A percentile compares a stretch with the other conserved stretches of the same genome.
Conservation (phyloP, 1,140 invertebrate species). For the Charaxes varanes region DNA sequence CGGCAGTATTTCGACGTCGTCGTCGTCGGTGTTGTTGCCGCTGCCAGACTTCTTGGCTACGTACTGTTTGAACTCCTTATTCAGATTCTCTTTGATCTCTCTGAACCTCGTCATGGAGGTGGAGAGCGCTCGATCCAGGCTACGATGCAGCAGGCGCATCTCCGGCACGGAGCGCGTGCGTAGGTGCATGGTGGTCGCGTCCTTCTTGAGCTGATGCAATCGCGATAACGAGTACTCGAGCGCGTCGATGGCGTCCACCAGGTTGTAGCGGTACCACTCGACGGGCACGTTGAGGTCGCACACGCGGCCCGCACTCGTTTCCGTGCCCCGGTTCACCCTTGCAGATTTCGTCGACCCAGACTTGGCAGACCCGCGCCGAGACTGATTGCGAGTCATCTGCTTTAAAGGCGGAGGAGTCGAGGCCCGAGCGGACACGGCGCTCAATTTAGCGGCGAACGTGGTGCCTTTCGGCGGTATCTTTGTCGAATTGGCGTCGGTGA, state of each 20-base stretch:
- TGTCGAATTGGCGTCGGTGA: constrained; percentile 33
- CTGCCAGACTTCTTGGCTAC: constrained; percentile 38
- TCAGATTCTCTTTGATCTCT: constrained; percentile 61
- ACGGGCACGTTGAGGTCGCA: constrained; percentile 50
- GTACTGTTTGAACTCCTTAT: constrained; percentile 62
- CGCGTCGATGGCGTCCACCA: constrained; percentile 63
- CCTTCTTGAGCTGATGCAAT: constrained; percentile 58
- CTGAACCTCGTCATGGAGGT: constrained; percentile 53
- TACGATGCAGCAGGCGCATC: constrained; percentile 57
- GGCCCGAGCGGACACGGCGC: constrained; percentile 28
- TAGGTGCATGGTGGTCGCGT: constrained; percentile 46
- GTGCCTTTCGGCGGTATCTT: constrained; percentile 33
- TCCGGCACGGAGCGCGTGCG: constrained; percentile 49
- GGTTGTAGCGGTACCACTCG: constrained; percentile 69
- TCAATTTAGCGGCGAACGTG: constrained; percentile 50
- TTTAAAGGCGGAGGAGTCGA: constrained; percentile 17
- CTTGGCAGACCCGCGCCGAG: constrained; percentile 21
- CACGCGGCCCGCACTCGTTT: constrained; percentile 26
- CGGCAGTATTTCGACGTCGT: constrained; percentile 66
- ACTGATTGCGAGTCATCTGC: constrained; percentile 5
- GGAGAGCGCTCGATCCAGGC: constrained; percentile 48
- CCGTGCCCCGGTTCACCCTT: constrained; percentile 19
- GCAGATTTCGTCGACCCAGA: constrained; percentile 21
- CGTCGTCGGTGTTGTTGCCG: constrained; percentile 30
- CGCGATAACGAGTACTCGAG: constrained; percentile 59